Base-by-base conservation (phyloP, 2,113 vertebrate species). In the Ceratotherium simum region DNA sequence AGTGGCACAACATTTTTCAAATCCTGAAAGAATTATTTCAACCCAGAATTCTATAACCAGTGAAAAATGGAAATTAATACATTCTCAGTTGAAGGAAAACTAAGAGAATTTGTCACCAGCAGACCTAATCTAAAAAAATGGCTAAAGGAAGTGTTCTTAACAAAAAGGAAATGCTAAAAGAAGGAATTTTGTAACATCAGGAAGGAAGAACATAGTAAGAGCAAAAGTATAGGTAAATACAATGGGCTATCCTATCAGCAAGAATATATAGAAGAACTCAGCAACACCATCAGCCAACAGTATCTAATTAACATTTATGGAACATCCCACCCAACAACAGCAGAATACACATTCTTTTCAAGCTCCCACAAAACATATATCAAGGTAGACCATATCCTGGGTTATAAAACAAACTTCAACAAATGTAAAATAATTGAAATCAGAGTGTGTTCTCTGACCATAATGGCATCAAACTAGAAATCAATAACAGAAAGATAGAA, bases 51-150 rank as follows among this genome's bases (percentile, higher is more conserved):
- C 75, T 65, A 3, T 54, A 65, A 83, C 70, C 17, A 69, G 51
- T n/a, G 36, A 70, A 70, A 70, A 51, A 81, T 90, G 36, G 60
- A 94, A 94, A 80, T 25, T n/a, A 96, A 70, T 16, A n/a, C n/a
- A 70, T 91, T 91, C 81, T 67, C 36, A 60, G 27, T 23, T 78
- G 62, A 95, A 65, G 27, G 56, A 91, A 81, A 82, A 84, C 54
- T 42, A 73, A 95, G 48, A 92, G 60, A 69, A n/a, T 86, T 23
- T 90, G 25, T 78, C 36, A 46, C 31, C 42, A 86, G 27, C 27
- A 85, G 48, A 80, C 73, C 8, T 67, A 2, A 54, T 82, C n/a
- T 67, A 70, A 60, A 81, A 56, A 4, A 89, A 67, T 25, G 29
- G n/a, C 33, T 58, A 64, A 33, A 60, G 5, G 76, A 91, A 69